Evolutionary conservation across 2,113 vertebrate genomes (phyloP), one percentile per base, ranked within the genome.

Genomic region (Nesoenas mayeri): DNA sequence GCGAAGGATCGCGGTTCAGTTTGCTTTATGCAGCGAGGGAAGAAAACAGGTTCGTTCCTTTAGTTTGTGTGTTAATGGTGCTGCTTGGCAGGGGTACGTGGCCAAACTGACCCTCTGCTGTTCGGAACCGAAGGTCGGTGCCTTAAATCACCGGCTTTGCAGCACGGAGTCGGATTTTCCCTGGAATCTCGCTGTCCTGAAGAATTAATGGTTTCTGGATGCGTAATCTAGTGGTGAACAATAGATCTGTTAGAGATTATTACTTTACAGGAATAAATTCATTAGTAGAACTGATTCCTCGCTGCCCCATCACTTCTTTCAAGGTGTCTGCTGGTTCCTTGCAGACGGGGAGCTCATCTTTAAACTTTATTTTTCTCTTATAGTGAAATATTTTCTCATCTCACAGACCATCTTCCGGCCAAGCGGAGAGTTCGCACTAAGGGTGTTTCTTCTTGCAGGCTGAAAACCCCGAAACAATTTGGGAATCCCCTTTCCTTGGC

Each of bases 41-140:
- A 36, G 56, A 31, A 36, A 28, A 4, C 7, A 18, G 47, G 18
- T 11, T 64, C 67, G 58, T 14, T 4, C 64, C 51, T 48, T 15
- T 20, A 4, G 13, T 29, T 15, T 14, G 4, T 0, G 0, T 13
- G 54, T 50, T n/a, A 24, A 4, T 6, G 12, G 7, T 1, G 47
- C 8, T 15, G n/a, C 79, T 86, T 8, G 0, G 4, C 24, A 73
- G 72, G 70, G 69, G 54, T 15, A 5, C 2, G 42, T 2, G 34
- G 79, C 85, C 88, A 15, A 12, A 24, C 21, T 2, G 73, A 42
- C 51, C 66, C 57, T 21, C 64, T 32, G 48, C 8, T 20, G 2
- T 60, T 36, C 60, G 60, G 70, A 56, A 74, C 75, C 20, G 79
- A 82, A 79, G 66, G 26, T 66, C 73, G 6, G 34, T 2, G 70